Evolutionary conservation across 1,140 invertebrate species (phyloP), one percentile per base, ranked within the genome.

Genomic region (Drosophila nasuta): DNA sequence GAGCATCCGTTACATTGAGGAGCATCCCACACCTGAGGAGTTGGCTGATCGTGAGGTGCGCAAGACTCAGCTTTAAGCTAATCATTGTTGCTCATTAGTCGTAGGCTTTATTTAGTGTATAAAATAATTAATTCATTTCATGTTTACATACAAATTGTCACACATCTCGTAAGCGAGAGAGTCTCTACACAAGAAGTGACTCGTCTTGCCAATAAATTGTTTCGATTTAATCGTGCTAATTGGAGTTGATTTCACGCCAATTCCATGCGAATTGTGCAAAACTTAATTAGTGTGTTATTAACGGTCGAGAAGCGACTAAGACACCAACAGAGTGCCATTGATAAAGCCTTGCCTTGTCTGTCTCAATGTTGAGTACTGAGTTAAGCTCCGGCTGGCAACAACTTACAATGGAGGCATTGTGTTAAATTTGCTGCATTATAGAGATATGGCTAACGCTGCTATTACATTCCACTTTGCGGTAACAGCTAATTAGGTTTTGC

Each of bases 21-120:
- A 89, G 63, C 75, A 89, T 65, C 90, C 90, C 38, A 91, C 90
- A 13, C 71, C 76, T 28, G 90, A 91, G 65, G 90, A 91, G 43
- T 13, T 85, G 17, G 78, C 80, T 49, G 89, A 91, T 78, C 80
- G 82, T 11, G 56, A 66, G 0, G 77, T 85, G 25, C 81, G 90
- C n/a, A 81, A 76, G 15, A 65, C 69, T 8, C 90, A 91, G 54
- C 38, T 90, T 46, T 90, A 87, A 49, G 13, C 2, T 1, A 20
- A 10, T 38, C 43, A 33, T 45, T 5, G 7, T n/a, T 13, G n/a
- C 15, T 35, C 41, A 25, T 10, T 57, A 59, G 38, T 35, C 4
- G 13, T 38, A 28, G 43, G 10, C 15, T 56, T 6, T 46, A 43
- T 41, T 33, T 33, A 33, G 33, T 33, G 35, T 38, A 38, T 38